Conservation (phyloP, 2,113 vertebrate genomes). For the Rhodinocichla rosea region DNA sequence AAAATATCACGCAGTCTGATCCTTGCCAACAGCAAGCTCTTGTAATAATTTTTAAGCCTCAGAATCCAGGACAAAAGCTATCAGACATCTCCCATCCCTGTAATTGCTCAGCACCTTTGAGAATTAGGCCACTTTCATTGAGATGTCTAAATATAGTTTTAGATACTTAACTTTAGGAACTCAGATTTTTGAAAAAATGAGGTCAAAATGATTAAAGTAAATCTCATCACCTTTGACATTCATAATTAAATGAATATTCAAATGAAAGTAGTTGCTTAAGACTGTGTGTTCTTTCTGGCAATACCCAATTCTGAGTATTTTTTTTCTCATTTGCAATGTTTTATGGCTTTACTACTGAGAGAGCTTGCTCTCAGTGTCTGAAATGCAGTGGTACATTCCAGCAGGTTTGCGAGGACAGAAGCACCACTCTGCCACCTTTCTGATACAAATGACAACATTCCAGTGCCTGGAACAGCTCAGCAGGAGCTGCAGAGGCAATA, state of each 20-base stretch:
- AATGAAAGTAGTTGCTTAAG: neutral
- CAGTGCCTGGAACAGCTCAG: neutral
- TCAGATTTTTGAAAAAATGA: neutral
- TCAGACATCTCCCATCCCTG: neutral
- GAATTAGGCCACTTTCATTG: neutral
- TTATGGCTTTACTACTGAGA: neutral
- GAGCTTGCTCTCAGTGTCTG: neutral
- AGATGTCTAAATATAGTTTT: slow-evolving; percentile 8
- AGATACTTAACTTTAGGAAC: neutral
- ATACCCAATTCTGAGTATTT: neutral
- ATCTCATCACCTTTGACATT: neutral
- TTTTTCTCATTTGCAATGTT: neutral
- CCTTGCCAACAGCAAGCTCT: neutral
- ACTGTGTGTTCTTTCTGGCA: neutral
- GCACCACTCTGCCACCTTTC: slow-evolving; percentile 20
- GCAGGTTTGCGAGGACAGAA: neutral
- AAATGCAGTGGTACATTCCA: neutral
- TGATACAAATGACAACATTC: neutral
- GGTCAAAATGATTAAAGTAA: neutral
- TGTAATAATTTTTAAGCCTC: neutral
- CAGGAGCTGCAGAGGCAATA: neutral
- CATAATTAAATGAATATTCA: neutral
- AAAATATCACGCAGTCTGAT: neutral
- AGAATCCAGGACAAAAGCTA: neutral
- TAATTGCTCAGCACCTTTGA: slow-evolving; percentile 25